Conservation (phyloP, 2,113 vertebrate species). For the Pseudorasbora parva region DNA sequence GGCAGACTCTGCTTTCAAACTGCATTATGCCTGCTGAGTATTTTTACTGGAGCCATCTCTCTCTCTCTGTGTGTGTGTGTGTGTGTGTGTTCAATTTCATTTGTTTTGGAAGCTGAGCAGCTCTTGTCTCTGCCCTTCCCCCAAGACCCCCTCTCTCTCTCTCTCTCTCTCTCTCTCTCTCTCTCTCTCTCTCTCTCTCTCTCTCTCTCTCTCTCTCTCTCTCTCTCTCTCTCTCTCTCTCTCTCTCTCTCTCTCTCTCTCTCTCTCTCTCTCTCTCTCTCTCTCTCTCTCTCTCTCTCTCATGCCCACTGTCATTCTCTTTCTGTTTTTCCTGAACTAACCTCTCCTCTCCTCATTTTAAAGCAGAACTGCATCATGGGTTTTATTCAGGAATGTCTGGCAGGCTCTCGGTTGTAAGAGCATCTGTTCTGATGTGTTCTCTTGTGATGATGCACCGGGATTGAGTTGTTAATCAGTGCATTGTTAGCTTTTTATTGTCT, state of each 20-base stretch:
- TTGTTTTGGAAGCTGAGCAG: slow-evolving; percentile 57
- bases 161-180: background rate
- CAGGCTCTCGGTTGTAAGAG: slow-evolving; percentile 4
- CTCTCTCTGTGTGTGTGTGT: background rate
- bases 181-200: no score
- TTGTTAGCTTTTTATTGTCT: slow-evolving; percentile 25
- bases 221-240: no score
- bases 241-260: background rate
- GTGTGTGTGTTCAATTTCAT: slow-evolving; percentile 46
- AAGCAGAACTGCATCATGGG: slow-evolving; percentile 22
- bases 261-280: background rate
- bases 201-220: no score
- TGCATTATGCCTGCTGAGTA: slow-evolving; percentile 43
- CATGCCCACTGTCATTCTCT: background rate
- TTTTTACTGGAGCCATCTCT: slow-evolving; percentile 34
- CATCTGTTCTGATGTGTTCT: slow-evolving; percentile 24
- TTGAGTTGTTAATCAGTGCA: slow-evolving; percentile 4
- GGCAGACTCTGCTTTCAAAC: slow-evolving; percentile 46
- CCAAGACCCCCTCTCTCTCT: slow-evolving; percentile 6
- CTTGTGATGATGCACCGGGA: background rate
- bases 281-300: background rate
- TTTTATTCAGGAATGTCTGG: slow-evolving; percentile 30
- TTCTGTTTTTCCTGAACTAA: background rate
- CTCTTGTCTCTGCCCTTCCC: slow-evolving; percentile 61
- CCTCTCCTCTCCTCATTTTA: slow-evolving; percentile 1